phyloP scores from a whole-genome alignment of 2,888 invertebrate genomes.

The Taphrorychus bicolor region DNA sequence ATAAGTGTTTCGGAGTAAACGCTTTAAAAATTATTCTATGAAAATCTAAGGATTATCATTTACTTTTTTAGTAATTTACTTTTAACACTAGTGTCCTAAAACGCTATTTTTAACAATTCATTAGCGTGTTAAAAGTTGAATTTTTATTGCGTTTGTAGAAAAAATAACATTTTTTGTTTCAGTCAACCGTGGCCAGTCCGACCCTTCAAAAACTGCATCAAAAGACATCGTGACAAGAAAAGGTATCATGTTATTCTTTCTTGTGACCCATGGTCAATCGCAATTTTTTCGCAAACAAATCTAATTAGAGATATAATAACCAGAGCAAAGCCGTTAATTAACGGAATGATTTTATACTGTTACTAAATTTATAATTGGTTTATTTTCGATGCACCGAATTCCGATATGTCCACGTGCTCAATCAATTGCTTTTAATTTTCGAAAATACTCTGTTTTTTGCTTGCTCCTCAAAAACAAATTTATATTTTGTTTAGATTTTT shows the following conservation, averaged over 20 bases:
- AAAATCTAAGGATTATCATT: too few relatives aligned
- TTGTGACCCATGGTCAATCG: not conserved
- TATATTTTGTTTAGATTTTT: conserved; percentile 5
- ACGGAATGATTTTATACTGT: not conserved
- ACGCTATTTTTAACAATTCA: too few relatives aligned
- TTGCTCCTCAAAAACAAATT: not conserved
- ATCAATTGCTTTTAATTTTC: not conserved
- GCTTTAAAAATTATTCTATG: too few relatives aligned
- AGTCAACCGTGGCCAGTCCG: conserved; percentile 13
- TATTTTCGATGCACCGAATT: conserved; percentile 7
- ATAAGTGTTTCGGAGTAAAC: too few relatives aligned
- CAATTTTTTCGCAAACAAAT: not conserved
- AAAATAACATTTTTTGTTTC: too few relatives aligned
- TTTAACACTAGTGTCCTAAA: too few relatives aligned
- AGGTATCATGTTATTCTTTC: conserved; percentile 13
- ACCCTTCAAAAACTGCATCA: conserved; percentile 12
- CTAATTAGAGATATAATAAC: not conserved
- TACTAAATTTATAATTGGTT: not conserved
- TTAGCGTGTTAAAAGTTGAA: too few relatives aligned
- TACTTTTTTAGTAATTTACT: too few relatives aligned
- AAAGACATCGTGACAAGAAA: not conserved
- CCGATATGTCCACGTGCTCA: conserved; percentile 7
- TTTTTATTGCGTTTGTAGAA: too few relatives aligned
- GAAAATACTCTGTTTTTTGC: not conserved
- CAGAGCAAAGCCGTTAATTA: conserved; percentile 10